phyloP scores from a whole-genome alignment of 2,888 invertebrate species.

The Parnassius glacialis region DNA sequence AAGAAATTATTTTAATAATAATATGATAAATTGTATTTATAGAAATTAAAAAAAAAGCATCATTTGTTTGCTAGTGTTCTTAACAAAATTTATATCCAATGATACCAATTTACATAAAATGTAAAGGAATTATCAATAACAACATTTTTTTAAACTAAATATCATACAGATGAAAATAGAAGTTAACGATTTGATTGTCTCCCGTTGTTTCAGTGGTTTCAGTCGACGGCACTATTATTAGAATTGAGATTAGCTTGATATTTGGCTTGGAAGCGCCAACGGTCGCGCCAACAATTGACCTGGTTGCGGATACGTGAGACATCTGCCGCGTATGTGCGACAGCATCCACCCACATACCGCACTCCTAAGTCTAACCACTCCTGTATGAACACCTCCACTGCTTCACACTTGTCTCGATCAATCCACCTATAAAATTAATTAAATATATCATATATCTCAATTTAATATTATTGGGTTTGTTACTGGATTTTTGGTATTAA shows the following conservation, averaged over 20 bases:
- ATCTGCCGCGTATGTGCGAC: slow-evolving; percentile 91
- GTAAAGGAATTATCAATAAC: not conserved
- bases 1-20: no score
- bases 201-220: slow-evolving; percentile 11
- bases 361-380: slow-evolving; percentile 92
- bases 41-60: not conserved
- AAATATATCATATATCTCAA: not conserved
- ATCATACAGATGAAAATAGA: not conserved
- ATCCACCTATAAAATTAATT: slow-evolving; percentile 82
- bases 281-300: slow-evolving; percentile 77
- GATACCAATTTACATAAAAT: not conserved
- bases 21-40: no score
- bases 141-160: not conserved
- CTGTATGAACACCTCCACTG: slow-evolving; percentile 86
- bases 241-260: slow-evolving; percentile 37
- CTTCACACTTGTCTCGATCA: slow-evolving; percentile 85
- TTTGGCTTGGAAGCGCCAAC: slow-evolving; percentile 58
- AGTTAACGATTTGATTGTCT: not conserved
- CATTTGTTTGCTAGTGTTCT: not conserved
- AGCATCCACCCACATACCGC: slow-evolving; percentile 94
- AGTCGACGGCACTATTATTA: slow-evolving; percentile 7
- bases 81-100: not conserved
- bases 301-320: slow-evolving; percentile 86
- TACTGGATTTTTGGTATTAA: no score
- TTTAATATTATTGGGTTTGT: not conserved